Evolutionary conservation across 1,140 invertebrate species (phyloP).

Genomic region (Amyelois transitella): DNA sequence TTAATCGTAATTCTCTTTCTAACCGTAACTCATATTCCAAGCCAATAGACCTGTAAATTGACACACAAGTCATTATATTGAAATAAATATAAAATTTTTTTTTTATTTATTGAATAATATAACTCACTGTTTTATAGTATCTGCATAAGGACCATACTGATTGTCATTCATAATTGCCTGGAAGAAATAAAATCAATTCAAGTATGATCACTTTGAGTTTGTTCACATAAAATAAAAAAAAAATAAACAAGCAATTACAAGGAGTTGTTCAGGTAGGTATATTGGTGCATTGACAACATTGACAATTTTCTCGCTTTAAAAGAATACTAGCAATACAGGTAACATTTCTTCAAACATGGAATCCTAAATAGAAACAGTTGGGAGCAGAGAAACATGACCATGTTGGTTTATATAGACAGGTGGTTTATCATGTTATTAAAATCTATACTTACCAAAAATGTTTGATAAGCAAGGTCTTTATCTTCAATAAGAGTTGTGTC

Average conservation of each 20-base stretch:
- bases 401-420: no score
- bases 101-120: neutral
- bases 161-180: constrained; percentile 83
- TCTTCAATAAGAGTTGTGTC: constrained; percentile 84
- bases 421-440: constrained; percentile 56
- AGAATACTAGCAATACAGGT: no score
- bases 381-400: no score
- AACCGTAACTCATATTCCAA: constrained; percentile 68
- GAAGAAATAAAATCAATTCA: constrained; percentile 22
- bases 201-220: no score
- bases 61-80: neutral
- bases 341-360: no score
- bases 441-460: constrained; percentile 80
- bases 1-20: constrained; percentile 57
- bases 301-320: no score
- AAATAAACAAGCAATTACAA: constrained; percentile 4
- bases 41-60: constrained; percentile 54
- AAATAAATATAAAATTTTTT: neutral
- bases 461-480: constrained; percentile 82
- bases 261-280: no score
- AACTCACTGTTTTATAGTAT: constrained; percentile 80
- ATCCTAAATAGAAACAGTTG: no score
- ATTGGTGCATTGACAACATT: no score
- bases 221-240: constrained; percentile 4
- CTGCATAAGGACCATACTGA: constrained; percentile 84